Base-by-base conservation (phyloP, 2,113 vertebrate species). In the Polypterus bichir region DNA sequence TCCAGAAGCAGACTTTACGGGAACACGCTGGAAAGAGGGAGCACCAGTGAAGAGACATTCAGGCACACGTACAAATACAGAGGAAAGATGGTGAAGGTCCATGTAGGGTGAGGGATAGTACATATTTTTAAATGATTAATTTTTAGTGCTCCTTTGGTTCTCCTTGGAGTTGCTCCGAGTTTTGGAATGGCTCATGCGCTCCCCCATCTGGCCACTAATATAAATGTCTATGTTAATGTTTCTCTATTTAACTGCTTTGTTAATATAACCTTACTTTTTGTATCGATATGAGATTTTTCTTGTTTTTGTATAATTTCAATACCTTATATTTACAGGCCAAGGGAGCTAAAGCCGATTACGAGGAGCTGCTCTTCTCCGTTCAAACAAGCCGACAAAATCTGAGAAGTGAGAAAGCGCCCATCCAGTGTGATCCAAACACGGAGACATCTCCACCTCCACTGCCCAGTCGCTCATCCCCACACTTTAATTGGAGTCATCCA, bases 301-400 rank as follows among this genome's bases (percentile, higher is more conserved):
- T 66, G 44, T 62, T 49, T 64, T 9, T 65, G 5, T 51, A 59
- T n/a, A 27, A 27, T 27, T 27, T 27, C 27, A 27, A 27, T 2
- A 27, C 27, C 27, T 27, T 27, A 27, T 27, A 27, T 4, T 27
- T 3, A 8, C 60, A 83, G 79, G 48, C 53, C 3, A 71, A 64
- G 4, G 61, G 62, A 11, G 56, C 65, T 49, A 51, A 48, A 3
- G 54, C 59, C 4, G 68, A 79, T 71, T 80, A 79, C 51, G 71
- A 65, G 46, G 74, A 83, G 51, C 63, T 83, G 5, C 48, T 77
- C 27, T 77, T 80, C 68, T 1, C 62, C 10, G 54, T 56, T 62
- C 77, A 46, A 65, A 49, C 49, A 47, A 2, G 8, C 46, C 62
- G 49, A 54, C 55, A 59, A 11, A 67, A 5, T 7, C n/a, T 8